Conservation (phyloP, 2,888 invertebrate genomes). For the Tribolium freemani region DNA sequence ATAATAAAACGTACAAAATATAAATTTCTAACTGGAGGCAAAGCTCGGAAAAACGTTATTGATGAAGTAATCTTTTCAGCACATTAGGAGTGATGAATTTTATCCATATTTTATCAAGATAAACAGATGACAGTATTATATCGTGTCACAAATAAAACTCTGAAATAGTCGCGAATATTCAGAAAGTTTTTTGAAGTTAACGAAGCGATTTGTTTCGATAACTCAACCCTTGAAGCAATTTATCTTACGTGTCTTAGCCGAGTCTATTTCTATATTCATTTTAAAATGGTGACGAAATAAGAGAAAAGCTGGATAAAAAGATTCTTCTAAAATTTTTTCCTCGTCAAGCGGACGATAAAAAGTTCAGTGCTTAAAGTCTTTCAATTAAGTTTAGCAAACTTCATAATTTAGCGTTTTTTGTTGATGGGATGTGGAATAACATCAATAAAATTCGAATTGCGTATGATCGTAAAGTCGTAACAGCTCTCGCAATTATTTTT, state of each 20-base stretch:
- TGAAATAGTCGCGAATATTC: slow-evolving; percentile 4
- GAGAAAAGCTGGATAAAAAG: slow-evolving; percentile 4
- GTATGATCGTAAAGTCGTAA: slow-evolving; percentile 1
- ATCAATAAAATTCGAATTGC: slow-evolving; percentile 19
- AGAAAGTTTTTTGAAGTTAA: slow-evolving; percentile 9
- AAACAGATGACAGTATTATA: slow-evolving; percentile 1
- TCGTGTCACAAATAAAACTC: slow-evolving; percentile 10
- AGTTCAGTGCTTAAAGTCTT: slow-evolving; percentile 21
- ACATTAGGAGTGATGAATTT: background rate
- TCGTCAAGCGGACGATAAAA: slow-evolving; percentile 13
- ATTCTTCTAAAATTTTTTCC: slow-evolving; percentile 14
- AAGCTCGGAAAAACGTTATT: background rate
- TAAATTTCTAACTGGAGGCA: too few species aligned
- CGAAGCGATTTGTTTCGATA: slow-evolving; percentile 26
- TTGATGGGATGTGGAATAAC: background rate
- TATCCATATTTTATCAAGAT: background rate
- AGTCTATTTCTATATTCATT: slow-evolving; percentile 17
- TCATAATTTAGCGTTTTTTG: slow-evolving; percentile 2
- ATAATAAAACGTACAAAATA: too few species aligned
- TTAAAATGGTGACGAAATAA: slow-evolving; percentile 13
- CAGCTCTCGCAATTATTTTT: background rate
- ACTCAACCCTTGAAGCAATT: slow-evolving; percentile 22
- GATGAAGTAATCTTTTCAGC: background rate
- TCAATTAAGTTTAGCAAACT: slow-evolving; percentile 6
- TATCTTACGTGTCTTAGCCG: slow-evolving; percentile 20